Conservation (phyloP, 2,888 invertebrate species). For the Monoplex corrugatus region DNA sequence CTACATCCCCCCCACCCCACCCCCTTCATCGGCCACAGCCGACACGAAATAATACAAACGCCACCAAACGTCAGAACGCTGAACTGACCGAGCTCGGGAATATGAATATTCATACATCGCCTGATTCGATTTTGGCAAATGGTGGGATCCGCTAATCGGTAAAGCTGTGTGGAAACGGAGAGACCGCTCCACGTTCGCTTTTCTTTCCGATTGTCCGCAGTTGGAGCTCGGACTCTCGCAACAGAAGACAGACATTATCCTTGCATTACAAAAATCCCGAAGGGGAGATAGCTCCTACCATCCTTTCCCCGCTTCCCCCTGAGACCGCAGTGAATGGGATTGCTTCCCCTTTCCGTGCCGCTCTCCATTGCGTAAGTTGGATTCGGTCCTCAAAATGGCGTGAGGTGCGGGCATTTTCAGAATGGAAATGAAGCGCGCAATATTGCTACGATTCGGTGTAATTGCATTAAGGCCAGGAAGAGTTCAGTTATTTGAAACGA, state of each 20-base stretch:
- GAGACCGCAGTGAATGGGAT: background rate
- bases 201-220: background rate
- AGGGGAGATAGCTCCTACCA: slow-evolving; percentile 7
- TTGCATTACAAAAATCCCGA: background rate
- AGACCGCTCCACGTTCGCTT: background rate
- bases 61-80: background rate
- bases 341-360: slow-evolving; percentile 1
- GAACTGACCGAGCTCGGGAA: background rate
- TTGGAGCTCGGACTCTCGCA: background rate
- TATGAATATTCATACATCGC: slow-evolving; percentile 19
- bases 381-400: slow-evolving; percentile 3
- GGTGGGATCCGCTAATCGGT: no score
- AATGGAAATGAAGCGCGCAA: background rate
- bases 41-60: background rate
- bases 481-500: background rate
- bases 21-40: background rate
- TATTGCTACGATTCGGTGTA: background rate
- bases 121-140: background rate
- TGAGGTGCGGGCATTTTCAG: background rate
- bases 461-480: background rate
- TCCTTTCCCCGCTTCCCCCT: background rate
- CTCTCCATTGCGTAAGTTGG: slow-evolving; percentile 2
- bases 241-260: slow-evolving; percentile 13
- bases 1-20: background rate
- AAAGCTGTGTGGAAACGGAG: background rate